Evolutionary conservation across 1,140 invertebrate genomes (phyloP), one percentile per base, ranked within the genome.

Genomic region (Pseudomyrmex flavicornis): DNA sequence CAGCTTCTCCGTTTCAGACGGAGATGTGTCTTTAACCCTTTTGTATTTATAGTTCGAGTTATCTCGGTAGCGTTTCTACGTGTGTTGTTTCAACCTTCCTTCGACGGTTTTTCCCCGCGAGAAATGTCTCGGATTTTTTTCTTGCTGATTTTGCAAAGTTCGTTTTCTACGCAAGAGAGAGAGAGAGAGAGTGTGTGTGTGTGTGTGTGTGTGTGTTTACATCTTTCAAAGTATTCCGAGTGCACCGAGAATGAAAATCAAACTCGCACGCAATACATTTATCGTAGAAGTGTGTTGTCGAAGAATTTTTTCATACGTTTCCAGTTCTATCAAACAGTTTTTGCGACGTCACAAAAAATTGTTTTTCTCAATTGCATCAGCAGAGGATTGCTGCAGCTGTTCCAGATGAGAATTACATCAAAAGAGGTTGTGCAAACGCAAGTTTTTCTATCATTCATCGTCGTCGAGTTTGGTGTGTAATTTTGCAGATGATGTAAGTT

Each of bases 1-100:
- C 80, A 74, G 82, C 73, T 84, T 88, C 85, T 88, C 82, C 85
- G 73, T 87, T 86, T 87, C 74, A 87, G 35, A 48, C 66, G 82
- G 66, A 65, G 44, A 59, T 44, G 66, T 80, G 76, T 22, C 66
- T 80, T 80, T 72, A 69, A 80, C 76, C 56, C 54, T 20, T 80
- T 59, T 22, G 54, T 80, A 61, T 80, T 80, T 80, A 61, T 61
- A 72, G 44, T 44, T 35, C 54, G 44, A 80, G 76, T 80, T 80
- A 72, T 72, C 76, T 35, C 35, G 35, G 35, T 35, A 35, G 35
- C 22, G 66, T 52, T 72, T 59, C 44, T 44, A 12, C 17, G 17
- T 46, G 17, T 20, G 54, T 68, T 46, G 35, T 80, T 44, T 35
- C 35, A 35, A 35, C 35, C 5, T 35, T 35, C 4, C 35, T 35